Conservation (phyloP, 1,140 invertebrate species). For the Tribolium castaneum region DNA sequence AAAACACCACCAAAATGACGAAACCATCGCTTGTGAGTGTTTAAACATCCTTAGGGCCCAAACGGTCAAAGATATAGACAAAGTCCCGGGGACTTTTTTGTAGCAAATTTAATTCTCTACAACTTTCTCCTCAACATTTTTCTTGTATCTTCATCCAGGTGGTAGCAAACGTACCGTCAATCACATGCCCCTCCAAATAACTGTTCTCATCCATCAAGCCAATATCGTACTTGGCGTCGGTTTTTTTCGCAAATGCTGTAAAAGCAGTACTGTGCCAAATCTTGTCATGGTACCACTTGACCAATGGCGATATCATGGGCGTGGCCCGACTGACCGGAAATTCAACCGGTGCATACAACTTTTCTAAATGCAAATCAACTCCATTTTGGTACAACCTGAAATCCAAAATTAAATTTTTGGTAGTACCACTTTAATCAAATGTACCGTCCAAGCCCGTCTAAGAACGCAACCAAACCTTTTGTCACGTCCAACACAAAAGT, state of each 20-base stretch:
- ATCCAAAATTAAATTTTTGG: neutral
- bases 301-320: slow-evolving; percentile 70
- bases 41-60: too few species aligned
- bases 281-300: slow-evolving; percentile 74
- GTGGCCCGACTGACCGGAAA: slow-evolving; percentile 71
- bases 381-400: slow-evolving; percentile 65
- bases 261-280: slow-evolving; percentile 33
- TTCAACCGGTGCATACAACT: slow-evolving; percentile 65
- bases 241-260: neutral
- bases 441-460: neutral
- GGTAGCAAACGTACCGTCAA: slow-evolving; percentile 72
- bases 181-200: slow-evolving; percentile 84
- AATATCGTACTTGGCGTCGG: slow-evolving; percentile 62
- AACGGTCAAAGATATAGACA: too few species aligned
- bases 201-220: slow-evolving; percentile 73
- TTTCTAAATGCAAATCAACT: slow-evolving; percentile 65
- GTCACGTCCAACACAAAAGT: neutral
- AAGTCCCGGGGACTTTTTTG: too few species aligned
- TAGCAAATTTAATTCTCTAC: too few species aligned
- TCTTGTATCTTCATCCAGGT: too few species aligned
- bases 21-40: too few species aligned
- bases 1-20: too few species aligned
- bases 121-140: too few species aligned
- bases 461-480: neutral
- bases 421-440: neutral